Base-by-base conservation (phyloP, 2,113 vertebrate genomes). In the Ctenomys sociabilis region DNA sequence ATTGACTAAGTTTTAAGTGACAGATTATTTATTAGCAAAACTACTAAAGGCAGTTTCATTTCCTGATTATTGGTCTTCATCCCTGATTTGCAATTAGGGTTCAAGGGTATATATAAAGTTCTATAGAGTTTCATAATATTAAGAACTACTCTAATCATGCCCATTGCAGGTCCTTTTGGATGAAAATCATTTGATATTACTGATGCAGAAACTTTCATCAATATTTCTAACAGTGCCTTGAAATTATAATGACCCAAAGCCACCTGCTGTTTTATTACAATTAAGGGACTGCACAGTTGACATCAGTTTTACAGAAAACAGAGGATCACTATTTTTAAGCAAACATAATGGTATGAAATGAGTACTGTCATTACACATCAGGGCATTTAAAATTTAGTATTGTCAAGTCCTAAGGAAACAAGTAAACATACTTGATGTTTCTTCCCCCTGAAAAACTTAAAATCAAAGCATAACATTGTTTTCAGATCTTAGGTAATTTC, bases 251-350 rank as follows among this genome's bases (percentile, higher is more conserved):
- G 35, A 64, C 24, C 24, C 87, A 49, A 94, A 95, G 63, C 43
- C 21, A 61, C 64, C 61, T 88, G 64, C 72, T 96, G 10, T 85
- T 93, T 88, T 85, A 57, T 40, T 93, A 87, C 16, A 78, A 85
- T 85, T 93, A 81, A 93, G 26, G 6, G 8, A 85, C 73, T 45
- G 16, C 19, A 68, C 66, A 3, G 43, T 94, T 90, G 26, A 85
- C 64, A 92, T 72, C 37, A 68, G 63, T 78, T 96, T 93, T 93
- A 90, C 81, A 70, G n/a, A 93, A 96, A 97, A 85, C 9, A 89
- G 10, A 78, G 8, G 30, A 37, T 63, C 81, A 0, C 59, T 16
- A 30, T 88, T 91, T 96, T 95, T 43, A 95, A 95, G 81, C 73
- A 91, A 95, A 78, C 83, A 17, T 83, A 93, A 73, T 85, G 7